These are phyloP conservation scores for Phthorimaea operculella DNA, from an alignment of 1,140 invertebrate genomes.

Conservation along the genomic window DNA sequence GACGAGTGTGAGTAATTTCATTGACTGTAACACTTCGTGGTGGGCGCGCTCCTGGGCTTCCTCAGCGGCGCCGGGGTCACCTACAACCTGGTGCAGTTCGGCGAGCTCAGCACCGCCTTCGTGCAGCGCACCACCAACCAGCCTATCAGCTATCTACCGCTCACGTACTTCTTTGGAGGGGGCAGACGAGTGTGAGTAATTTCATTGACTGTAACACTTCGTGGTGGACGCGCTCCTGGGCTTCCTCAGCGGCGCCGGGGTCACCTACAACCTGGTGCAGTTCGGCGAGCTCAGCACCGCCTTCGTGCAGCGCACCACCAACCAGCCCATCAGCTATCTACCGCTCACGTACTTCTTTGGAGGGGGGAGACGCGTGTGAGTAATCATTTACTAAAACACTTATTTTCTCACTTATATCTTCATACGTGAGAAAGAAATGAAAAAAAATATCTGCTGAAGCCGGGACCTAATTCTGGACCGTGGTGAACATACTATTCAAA, in stretches of 20 bases:
- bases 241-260: constrained; percentile 49
- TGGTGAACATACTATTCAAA: too few relatives aligned
- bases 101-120: constrained; percentile 74
- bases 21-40: too few relatives aligned
- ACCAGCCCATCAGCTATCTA: constrained; percentile 46
- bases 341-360: constrained; percentile 63
- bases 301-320: constrained; percentile 68
- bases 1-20: constrained; percentile 70
- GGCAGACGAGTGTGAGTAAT: constrained; percentile 69
- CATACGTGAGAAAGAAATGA: too few relatives aligned
- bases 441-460: too few relatives aligned
- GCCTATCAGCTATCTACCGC: constrained; percentile 56
- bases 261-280: constrained; percentile 75
- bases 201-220: too few relatives aligned
- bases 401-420: too few relatives aligned
- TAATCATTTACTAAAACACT: too few relatives aligned
- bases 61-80: constrained; percentile 66
- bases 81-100: constrained; percentile 76
- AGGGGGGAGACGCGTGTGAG: constrained; percentile 70
- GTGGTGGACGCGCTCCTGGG: constrained; percentile 48
- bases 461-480: too few relatives aligned
- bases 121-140: constrained; percentile 64
- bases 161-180: constrained; percentile 64
- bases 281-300: constrained; percentile 78
- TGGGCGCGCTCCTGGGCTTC: constrained; percentile 49